Conservation (phyloP, 2,888 invertebrate genomes). For the Himalopsyche japonica region DNA sequence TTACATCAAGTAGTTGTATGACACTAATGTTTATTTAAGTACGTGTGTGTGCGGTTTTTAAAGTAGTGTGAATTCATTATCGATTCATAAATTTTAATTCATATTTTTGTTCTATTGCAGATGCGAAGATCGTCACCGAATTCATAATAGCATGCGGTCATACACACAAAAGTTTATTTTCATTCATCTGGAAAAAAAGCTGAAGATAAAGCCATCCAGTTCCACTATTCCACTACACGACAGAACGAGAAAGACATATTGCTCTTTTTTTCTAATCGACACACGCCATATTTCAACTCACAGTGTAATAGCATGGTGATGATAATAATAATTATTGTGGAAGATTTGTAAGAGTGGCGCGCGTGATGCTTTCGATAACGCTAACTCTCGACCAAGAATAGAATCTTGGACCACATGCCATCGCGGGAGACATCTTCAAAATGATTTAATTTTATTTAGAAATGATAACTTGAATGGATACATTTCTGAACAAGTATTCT, state of each 20-base stretch:
- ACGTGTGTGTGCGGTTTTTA: too few species aligned
- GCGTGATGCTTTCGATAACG: background rate
- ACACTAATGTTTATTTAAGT: too few species aligned
- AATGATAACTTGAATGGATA: background rate
- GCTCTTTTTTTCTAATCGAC: background rate
- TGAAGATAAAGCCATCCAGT: background rate
- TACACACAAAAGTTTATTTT: background rate
- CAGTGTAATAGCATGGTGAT: background rate
- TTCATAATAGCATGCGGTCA: background rate
- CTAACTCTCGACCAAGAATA: background rate
- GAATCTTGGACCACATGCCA: background rate
- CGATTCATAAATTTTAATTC: background rate
- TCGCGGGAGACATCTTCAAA: background rate
- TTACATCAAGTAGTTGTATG: too few species aligned
- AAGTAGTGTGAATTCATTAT: background rate
- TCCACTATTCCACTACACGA: background rate
- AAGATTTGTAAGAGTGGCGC: background rate
- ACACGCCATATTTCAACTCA: background rate
- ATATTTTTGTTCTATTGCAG: background rate
- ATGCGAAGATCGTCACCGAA: background rate
- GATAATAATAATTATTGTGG: background rate
- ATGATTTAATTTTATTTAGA: background rate
- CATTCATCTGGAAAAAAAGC: background rate
- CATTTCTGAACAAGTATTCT: background rate
- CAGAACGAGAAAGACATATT: background rate